These are phyloP conservation scores for Idaea dimidiata DNA, from an alignment of 2,888 invertebrate species.

Conservation along the genomic window DNA sequence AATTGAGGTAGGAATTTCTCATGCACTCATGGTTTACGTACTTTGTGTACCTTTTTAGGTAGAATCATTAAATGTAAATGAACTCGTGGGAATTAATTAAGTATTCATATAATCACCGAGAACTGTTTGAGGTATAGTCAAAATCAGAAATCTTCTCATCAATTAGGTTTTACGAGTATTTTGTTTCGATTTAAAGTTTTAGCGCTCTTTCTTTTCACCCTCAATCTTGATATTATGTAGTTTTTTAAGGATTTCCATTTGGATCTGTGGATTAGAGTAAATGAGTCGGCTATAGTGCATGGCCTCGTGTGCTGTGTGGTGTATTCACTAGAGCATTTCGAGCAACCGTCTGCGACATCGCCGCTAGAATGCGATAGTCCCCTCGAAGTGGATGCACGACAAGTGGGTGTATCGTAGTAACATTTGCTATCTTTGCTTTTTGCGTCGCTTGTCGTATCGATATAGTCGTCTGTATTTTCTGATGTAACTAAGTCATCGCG, in stretches of 20 bases:
- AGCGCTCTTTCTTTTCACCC: conserved; percentile 29
- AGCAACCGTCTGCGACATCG: conserved; percentile 43
- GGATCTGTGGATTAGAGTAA: conserved; percentile 42
- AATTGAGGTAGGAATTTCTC: too few relatives aligned
- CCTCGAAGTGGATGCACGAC: conserved; percentile 58
- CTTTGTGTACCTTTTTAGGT: not conserved
- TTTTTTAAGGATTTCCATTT: conserved; percentile 53
- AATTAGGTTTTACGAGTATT: conserved; percentile 18
- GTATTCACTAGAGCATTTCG: conserved; percentile 46
- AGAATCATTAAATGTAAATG: conserved; percentile 9
- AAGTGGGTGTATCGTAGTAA: conserved; percentile 38
- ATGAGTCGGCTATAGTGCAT: conserved; percentile 53
- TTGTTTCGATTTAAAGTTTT: conserved; percentile 20
- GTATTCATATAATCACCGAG: not conserved
- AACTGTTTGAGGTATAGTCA: not conserved
- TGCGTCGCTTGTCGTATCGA: conserved; percentile 12
- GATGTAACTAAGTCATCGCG: conserved; percentile 21
- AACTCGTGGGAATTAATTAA: conserved; percentile 22
- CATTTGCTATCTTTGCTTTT: conserved; percentile 32
- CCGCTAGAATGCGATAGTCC: conserved; percentile 52
- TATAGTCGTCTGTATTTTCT: conserved; percentile 16
- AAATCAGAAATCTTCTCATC: not conserved
- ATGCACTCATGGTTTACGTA: not conserved
- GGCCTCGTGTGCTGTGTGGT: conserved; percentile 43
- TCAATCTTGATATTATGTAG: conserved; percentile 40